Evolutionary conservation across 2,797 vertebrate genomes (phyloP).

Genomic region (Parotocinclus haroldoi): DNA sequence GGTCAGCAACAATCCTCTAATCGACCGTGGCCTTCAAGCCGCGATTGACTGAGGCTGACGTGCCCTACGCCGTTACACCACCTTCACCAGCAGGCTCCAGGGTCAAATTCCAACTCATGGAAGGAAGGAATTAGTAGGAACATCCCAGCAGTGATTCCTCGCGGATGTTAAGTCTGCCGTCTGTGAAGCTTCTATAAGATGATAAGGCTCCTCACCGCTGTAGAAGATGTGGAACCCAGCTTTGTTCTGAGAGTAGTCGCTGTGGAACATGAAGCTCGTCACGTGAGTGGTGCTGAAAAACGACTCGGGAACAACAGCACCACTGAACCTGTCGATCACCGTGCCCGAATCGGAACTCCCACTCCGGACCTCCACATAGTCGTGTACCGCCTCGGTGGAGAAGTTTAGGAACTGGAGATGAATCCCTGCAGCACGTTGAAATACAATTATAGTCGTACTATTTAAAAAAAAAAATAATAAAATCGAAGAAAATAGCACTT

Average conservation of each 20-base stretch:
- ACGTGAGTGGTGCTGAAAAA: slow-evolving; percentile 96
- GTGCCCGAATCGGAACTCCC: slow-evolving; percentile 84
- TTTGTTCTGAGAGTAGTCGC: slow-evolving; percentile 97
- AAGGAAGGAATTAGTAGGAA: too few species aligned
- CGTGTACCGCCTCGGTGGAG: slow-evolving; percentile 97
- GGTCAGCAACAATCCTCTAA: too few species aligned
- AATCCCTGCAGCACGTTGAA: slow-evolving; percentile 74
- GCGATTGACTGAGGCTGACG: too few species aligned
- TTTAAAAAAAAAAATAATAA: background rate
- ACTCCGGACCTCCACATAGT: slow-evolving; percentile 93
- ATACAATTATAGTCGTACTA: background rate
- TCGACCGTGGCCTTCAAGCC: too few species aligned
- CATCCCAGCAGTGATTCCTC: too few species aligned
- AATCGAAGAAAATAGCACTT: background rate
- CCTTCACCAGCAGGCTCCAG: too few species aligned
- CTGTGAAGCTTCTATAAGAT: too few species aligned
- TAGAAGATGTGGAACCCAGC: slow-evolving; percentile 93
- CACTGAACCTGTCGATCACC: slow-evolving; percentile 92
- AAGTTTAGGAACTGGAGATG: slow-evolving; percentile 96
- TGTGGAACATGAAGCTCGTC: slow-evolving; percentile 95
- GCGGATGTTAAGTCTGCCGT: too few species aligned
- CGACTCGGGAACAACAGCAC: slow-evolving; percentile 82
- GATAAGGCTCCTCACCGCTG: slow-evolving; percentile 74
- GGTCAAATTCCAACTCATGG: too few species aligned
- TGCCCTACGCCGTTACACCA: too few species aligned